Evolutionary conservation across 2,797 vertebrate genomes (phyloP).

Genomic region (Enteromius treurensis): DNA sequence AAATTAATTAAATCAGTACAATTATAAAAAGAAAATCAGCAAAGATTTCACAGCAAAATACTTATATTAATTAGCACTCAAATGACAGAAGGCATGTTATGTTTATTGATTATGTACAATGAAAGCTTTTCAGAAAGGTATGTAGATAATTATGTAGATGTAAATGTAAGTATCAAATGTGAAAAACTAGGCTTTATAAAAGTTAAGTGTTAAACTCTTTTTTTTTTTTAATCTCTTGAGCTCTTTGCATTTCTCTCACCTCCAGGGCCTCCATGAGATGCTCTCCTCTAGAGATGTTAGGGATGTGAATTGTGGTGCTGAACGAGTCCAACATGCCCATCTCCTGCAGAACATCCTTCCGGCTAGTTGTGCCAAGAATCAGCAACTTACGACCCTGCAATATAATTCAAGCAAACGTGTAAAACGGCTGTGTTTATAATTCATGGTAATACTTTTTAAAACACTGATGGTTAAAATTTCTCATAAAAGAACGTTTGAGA

Average conservation of each 20-base stretch:
- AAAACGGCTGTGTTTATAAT: neutral
- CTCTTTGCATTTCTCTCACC: conserved; percentile 69
- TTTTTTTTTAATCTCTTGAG: neutral
- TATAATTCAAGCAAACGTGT: conserved; percentile 41
- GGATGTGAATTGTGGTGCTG: conserved; percentile 92
- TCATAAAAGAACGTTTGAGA: neutral
- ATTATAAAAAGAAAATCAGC: no score
- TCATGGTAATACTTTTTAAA: neutral
- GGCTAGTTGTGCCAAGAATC: conserved; percentile 94
- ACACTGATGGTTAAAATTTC: conserved; percentile 7
- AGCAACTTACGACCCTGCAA: conserved; percentile 91
- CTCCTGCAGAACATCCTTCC: conserved; percentile 93
- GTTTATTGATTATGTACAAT: no score
- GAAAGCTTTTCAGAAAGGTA: neutral
- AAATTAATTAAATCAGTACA: no score
- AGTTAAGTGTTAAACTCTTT: neutral
- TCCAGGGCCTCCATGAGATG: conserved; percentile 91
- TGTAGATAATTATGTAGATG: neutral
- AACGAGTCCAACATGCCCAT: conserved; percentile 97
- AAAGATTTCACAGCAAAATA: neutral
- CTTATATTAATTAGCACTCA: neutral
- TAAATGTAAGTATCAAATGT: neutral
- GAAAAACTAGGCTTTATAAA: neutral
- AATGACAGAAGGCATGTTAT: no score
- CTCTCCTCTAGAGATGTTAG: conserved; percentile 88